Evolutionary conservation across 1,140 invertebrate genomes (phyloP).

Genomic region (Triops longicaudatus): DNA sequence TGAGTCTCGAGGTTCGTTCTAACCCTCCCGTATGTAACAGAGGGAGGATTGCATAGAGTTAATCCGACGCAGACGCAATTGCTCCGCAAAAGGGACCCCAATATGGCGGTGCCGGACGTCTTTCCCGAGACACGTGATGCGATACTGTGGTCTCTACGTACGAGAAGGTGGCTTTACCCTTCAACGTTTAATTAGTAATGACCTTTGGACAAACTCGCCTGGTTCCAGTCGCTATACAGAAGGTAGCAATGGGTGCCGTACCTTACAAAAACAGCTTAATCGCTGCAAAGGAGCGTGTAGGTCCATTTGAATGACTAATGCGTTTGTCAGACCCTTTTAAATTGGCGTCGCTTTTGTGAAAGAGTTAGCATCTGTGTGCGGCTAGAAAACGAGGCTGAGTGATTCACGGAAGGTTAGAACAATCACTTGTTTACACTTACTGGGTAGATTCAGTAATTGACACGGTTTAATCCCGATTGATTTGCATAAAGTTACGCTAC

Average conservation of each 20-base stretch:
- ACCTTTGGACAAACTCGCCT: neutral
- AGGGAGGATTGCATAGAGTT: neutral
- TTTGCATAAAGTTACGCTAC: constrained; percentile 15
- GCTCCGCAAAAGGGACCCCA: neutral
- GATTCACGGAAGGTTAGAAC: neutral
- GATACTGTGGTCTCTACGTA: neutral
- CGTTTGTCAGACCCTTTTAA: no score
- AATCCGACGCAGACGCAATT: neutral
- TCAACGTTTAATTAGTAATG: neutral
- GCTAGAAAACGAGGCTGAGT: no score
- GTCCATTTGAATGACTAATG: no score
- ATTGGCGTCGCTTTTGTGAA: no score
- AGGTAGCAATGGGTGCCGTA: no score
- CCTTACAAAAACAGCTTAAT: no score
- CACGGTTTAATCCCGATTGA: neutral
- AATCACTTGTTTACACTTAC: neutral
- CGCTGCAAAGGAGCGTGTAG: no score
- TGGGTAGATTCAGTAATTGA: neutral
- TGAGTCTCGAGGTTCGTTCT: neutral
- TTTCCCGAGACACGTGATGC: neutral
- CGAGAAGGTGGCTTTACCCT: neutral
- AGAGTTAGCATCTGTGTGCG: no score
- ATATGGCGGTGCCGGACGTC: constrained; percentile 3
- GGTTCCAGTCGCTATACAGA: no score
- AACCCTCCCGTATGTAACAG: neutral